phyloP scores from a whole-genome alignment of 2,113 vertebrate genomes.

The Dascyllus trimaculatus region DNA sequence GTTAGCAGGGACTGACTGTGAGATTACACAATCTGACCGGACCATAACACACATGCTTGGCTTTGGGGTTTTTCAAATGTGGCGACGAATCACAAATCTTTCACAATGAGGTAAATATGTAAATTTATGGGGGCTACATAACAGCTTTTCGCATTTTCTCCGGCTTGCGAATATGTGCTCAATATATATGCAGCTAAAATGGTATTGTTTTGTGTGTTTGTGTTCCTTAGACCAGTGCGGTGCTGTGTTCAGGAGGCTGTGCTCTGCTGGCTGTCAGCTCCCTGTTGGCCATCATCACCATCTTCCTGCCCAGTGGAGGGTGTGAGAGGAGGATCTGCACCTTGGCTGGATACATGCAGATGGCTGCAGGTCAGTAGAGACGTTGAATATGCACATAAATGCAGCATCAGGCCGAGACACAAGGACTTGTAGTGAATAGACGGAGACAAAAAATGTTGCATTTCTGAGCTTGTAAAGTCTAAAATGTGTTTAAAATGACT shows the following conservation, averaged over 20 bases:
- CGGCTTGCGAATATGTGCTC: background rate
- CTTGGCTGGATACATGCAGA: slow-evolving; percentile 95
- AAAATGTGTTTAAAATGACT: background rate
- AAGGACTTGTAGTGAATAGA: background rate
- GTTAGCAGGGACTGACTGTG: slow-evolving; percentile 32
- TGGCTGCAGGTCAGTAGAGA: slow-evolving; percentile 88
- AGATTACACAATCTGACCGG: slow-evolving; percentile 30
- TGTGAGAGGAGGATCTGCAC: slow-evolving; percentile 93
- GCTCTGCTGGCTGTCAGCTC: slow-evolving; percentile 91
- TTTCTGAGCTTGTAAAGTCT: background rate
- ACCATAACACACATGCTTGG: slow-evolving; percentile 15
- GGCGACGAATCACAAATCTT: slow-evolving; percentile 5
- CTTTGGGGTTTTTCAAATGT: background rate
- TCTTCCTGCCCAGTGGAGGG: slow-evolving; percentile 91
- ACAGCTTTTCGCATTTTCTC: background rate
- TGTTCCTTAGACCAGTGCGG: slow-evolving; percentile 90
- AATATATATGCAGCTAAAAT: slow-evolving; percentile 8
- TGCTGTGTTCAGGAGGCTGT: slow-evolving; percentile 92
- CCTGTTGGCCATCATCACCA: slow-evolving; percentile 91
- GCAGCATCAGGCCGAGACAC: background rate
- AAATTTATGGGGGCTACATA: background rate
- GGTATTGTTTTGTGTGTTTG: slow-evolving; percentile 36
- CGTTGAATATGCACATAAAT: background rate
- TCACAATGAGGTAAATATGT: slow-evolving; percentile 17
- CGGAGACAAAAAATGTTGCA: background rate